A percentile compares a stretch with the other conserved stretches of the same genome.
Evolutionary conservation across 2,797 vertebrate species (phyloP).

Genomic region (Lacerta agilis): DNA sequence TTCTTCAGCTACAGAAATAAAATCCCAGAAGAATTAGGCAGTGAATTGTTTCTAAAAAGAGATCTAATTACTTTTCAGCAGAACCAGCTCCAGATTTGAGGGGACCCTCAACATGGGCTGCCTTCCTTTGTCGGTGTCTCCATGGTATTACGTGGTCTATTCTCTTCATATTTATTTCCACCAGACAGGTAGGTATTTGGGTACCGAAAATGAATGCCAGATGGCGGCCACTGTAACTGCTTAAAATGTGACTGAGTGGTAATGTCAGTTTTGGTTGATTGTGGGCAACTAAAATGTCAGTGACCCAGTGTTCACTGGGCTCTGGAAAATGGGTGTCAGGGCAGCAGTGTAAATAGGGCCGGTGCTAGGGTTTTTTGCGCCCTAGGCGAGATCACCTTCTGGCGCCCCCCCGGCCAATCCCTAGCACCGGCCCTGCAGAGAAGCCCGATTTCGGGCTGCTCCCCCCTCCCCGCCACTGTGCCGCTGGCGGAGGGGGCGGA

Average conservation of each 20-base stretch:
- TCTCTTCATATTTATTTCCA: background rate
- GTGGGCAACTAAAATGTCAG: background rate
- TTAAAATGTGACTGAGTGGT: background rate
- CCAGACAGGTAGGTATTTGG: background rate
- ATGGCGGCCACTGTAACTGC: background rate
- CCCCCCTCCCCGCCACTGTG: no score
- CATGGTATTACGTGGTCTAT: no score
- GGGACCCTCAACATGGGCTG: background rate
- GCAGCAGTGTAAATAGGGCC: no score
- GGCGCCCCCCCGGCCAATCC: no score
- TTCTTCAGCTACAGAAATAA: conserved; percentile 86
- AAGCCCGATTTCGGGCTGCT: no score
- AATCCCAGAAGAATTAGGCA: conserved; percentile 11
- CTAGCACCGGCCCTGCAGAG: no score
- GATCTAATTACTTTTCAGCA: background rate
- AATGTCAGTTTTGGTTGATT: background rate
- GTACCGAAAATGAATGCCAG: no score
- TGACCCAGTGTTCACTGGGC: background rate
- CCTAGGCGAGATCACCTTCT: no score
- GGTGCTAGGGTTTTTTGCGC: no score
- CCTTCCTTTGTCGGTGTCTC: no score
- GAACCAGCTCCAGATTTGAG: background rate
- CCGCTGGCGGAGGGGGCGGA: no score
- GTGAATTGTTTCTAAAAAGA: background rate
- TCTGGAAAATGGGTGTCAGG: no score